phyloP scores from a whole-genome alignment of 2,113 vertebrate genomes.

The Ptyas mucosa region DNA sequence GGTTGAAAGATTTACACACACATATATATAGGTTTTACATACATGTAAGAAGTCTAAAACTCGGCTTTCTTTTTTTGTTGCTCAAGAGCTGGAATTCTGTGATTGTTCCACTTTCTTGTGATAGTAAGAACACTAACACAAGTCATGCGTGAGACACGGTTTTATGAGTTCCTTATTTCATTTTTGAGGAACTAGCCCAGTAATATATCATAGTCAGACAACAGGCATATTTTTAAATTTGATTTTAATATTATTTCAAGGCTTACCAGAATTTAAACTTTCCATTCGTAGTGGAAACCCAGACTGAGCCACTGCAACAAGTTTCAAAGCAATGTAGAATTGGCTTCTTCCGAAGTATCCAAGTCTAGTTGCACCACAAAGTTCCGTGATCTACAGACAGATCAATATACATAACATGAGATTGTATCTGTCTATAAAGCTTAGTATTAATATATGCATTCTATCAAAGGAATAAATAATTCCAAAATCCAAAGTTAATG shows the following conservation, averaged over 20 bases:
- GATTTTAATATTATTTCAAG: background rate
- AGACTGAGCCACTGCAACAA: conserved; percentile 94
- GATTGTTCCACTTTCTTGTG: background rate
- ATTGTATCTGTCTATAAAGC: conserved; percentile 11
- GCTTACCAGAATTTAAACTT: conserved; percentile 94
- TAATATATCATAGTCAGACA: background rate
- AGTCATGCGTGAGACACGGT: background rate
- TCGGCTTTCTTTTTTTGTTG: background rate
- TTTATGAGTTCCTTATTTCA: background rate
- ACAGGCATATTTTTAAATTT: background rate
- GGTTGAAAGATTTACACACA: background rate
- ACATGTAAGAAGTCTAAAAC: background rate
- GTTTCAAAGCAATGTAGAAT: conserved; percentile 97
- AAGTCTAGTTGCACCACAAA: conserved; percentile 93
- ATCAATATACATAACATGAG: conserved; percentile 19
- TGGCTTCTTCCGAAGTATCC: conserved; percentile 98
- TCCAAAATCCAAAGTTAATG: background rate
- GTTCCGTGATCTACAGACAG: conserved; percentile 86
- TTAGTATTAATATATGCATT: background rate
- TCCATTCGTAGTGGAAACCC: conserved; percentile 93
- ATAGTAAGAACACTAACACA: background rate
- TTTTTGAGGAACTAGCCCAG: background rate
- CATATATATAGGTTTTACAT: background rate
- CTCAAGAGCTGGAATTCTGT: background rate
- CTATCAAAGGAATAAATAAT: background rate